phyloP scores from a whole-genome alignment of 92 coral and sea anemone genomes.

The Zoanthus solanderi region DNA sequence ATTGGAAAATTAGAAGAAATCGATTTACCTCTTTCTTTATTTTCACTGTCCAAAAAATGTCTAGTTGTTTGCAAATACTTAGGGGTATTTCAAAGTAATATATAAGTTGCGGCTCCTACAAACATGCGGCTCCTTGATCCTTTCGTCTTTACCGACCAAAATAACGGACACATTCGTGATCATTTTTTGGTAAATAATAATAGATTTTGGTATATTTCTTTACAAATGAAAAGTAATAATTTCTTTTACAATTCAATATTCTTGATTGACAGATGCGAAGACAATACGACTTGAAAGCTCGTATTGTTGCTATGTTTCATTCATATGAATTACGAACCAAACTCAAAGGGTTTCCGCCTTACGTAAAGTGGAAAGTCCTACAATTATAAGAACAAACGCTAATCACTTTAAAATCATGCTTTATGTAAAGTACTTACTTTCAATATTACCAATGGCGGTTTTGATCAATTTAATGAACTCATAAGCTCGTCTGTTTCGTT shows the following conservation, averaged over 20 bases:
- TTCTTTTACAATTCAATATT: constrained; percentile 10
- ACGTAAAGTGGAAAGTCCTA: not conserved
- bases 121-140: not conserved
- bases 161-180: not conserved
- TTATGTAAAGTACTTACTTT: not conserved
- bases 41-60: not conserved
- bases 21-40: not conserved
- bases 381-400: not conserved
- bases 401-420: not conserved
- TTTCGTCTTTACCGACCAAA: not conserved
- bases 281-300: not conserved
- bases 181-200: not conserved
- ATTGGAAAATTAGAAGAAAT: not conserved
- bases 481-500: not conserved
- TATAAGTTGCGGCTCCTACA: not conserved
- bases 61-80: not conserved
- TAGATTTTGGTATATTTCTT: not conserved
- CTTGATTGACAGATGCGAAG: not conserved
- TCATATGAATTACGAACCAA: not conserved
- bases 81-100: not conserved
- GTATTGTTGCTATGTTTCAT: not conserved
- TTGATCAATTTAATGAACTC: not conserved
- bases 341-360: not conserved
- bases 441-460: not conserved
- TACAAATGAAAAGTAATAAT: not conserved